A percentile compares a stretch with the other conserved stretches of the same genome.
Evolutionary conservation across 2,113 vertebrate species (phyloP).

Genomic region (Parus major): DNA sequence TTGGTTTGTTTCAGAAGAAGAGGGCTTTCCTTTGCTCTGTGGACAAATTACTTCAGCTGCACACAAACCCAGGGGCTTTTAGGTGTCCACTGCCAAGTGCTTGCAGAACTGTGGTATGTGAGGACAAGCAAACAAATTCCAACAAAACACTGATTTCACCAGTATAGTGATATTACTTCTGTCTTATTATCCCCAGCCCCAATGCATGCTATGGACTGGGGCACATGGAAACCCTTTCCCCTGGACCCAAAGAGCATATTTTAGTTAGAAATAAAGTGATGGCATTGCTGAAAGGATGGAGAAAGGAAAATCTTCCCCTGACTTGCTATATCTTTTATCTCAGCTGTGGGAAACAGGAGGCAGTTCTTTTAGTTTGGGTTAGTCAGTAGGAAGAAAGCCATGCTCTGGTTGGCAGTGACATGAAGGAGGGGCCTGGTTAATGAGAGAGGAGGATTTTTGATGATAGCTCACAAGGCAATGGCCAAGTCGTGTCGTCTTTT

Average conservation of each 20-base stretch:
- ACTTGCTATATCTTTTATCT: fast-evolving
- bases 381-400: background rate
- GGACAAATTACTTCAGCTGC: background rate
- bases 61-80: background rate
- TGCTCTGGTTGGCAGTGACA: background rate
- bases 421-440: background rate
- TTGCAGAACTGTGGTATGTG: background rate
- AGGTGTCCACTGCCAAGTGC: background rate
- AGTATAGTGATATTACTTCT: background rate
- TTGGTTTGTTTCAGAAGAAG: background rate
- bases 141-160: background rate
- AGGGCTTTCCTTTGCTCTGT: background rate
- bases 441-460: background rate
- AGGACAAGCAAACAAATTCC: background rate
- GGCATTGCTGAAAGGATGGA: background rate
- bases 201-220: background rate
- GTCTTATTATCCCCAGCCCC: background rate
- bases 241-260: background rate
- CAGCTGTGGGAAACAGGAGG: background rate
- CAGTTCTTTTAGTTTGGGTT: background rate
- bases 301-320: background rate
- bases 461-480: background rate
- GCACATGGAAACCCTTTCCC: background rate
- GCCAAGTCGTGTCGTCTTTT: fast-evolving
- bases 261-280: background rate